Percentiles rank a stretch among this genome's conserved stretches.
phyloP scores from a whole-genome alignment of 30 jellyfish, hydroid and myxozoan species.

The Aurelia aurita complex sp. Pacific region DNA sequence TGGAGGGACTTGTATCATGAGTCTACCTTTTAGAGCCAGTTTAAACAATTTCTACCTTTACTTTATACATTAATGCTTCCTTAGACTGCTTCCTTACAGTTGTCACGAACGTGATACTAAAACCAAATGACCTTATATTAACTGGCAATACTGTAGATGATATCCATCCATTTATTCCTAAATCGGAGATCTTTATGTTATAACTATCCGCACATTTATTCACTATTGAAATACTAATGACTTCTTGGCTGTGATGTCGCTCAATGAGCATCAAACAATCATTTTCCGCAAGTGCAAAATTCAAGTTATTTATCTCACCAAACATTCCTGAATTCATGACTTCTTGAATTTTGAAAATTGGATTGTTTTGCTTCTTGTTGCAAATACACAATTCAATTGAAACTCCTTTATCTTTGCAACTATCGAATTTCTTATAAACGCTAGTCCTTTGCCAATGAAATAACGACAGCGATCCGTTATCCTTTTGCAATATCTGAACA shows the following conservation, averaged over 20 bases:
- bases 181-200: neutral
- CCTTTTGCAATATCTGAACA: slow-evolving; percentile 41
- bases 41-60: neutral
- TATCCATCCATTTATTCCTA: slow-evolving; percentile 35
- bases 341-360: neutral
- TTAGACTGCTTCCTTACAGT: slow-evolving; percentile 5
- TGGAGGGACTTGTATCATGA: too few species aligned
- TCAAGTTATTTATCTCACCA: slow-evolving; percentile 8
- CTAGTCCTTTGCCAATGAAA: slow-evolving; percentile 85
- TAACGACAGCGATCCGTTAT: slow-evolving; percentile 17
- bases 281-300: neutral
- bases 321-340: slow-evolving; percentile 31
- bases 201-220: slow-evolving; percentile 34
- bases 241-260: slow-evolving; percentile 51
- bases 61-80: neutral
- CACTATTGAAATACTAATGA: slow-evolving; percentile 44
- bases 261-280: slow-evolving; percentile 46
- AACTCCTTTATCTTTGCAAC: slow-evolving; percentile 66
- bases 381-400: slow-evolving; percentile 82
- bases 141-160: slow-evolving; percentile 33
- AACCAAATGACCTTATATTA: slow-evolving; percentile 10
- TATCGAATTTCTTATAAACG: slow-evolving; percentile 44
- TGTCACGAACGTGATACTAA: slow-evolving; percentile 31
- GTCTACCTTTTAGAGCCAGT: neutral
- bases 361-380: neutral